Base-by-base conservation (phyloP, 2,888 invertebrate genomes). In the Agrochola macilenta region DNA sequence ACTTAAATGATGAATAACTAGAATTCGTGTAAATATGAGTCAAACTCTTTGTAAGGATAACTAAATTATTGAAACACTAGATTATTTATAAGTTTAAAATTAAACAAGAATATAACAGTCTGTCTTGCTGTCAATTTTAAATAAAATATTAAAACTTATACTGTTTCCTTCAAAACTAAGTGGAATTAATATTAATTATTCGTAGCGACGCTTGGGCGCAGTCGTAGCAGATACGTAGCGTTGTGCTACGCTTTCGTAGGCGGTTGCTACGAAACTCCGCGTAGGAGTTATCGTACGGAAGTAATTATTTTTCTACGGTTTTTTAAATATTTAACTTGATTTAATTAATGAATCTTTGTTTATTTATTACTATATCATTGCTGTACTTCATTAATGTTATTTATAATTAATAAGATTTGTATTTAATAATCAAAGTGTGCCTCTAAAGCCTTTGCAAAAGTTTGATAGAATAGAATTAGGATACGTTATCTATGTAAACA, bases 171-270 rank as follows among this genome's bases (percentile, higher is more conserved):
- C 14, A 20, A 68, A 61, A 26, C 11, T 8, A 43, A 66, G 43
- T n/a, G 17, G 8, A 46, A 46, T 63, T 8, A 1, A 39, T 49
- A 57, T 8, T n/a, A 63, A 43, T 20, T 39, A 30, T 58, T 58
- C 14, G 43, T n/a, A n/a, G 49, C 77, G 26, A 54, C 49, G 64
- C 26, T 73, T 54, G n/a, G 54, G 26, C 49, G 69, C 39, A 54
- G 46, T 63, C 85, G 85, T 86, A 85, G 83, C 86, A 30, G n/a
- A 14, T 46, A 14, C 83, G 86, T 85, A 85, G 86, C 81, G 58
- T 75, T 63, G 64, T 76, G 86, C 70, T 68, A 76, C 78, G 76
- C 20, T 14, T 52, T 77, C 86, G 86, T 86, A 86, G 86, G 76
- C 63, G 61, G 74, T 23, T 17, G 79, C 86, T 85, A 85, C 85